Evolutionary conservation across 92 coral and sea anemone genomes (phyloP).

Genomic region (Pocillopora grandis): DNA sequence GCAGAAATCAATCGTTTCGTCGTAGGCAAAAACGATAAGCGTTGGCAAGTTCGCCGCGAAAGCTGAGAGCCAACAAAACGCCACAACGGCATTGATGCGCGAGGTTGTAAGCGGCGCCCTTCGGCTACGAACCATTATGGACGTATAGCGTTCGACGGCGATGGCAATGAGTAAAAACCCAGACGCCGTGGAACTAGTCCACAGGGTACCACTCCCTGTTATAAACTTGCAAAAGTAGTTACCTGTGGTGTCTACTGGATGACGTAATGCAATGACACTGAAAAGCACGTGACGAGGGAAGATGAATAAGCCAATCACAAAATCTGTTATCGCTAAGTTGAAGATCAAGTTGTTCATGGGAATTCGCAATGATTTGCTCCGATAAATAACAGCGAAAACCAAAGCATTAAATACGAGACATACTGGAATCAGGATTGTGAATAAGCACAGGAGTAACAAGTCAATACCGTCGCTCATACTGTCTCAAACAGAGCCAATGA

Average conservation of each 20-base stretch:
- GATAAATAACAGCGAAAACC: slow-evolving; percentile 48
- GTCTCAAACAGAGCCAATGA: too few relatives aligned
- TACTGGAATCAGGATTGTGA: slow-evolving; percentile 37
- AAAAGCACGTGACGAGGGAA: slow-evolving; percentile 72
- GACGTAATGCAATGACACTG: slow-evolving; percentile 44
- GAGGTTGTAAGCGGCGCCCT: slow-evolving; percentile 34
- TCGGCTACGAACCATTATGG: slow-evolving; percentile 42
- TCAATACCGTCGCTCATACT: slow-evolving; percentile 11
- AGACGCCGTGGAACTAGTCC: slow-evolving; percentile 72
- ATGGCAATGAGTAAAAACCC: slow-evolving; percentile 72
- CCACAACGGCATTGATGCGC: slow-evolving; percentile 57
- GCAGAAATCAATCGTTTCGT: slow-evolving; percentile 49
- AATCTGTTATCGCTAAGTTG: slow-evolving; percentile 67
- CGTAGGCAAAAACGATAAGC: slow-evolving; percentile 54
- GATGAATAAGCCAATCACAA: slow-evolving; percentile 53
- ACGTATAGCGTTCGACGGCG: slow-evolving; percentile 69
- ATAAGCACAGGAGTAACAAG: slow-evolving; percentile 30
- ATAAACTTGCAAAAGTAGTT: slow-evolving; percentile 68
- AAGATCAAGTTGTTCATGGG: slow-evolving; percentile 71
- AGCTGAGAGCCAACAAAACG: slow-evolving; percentile 64
- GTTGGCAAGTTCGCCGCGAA: slow-evolving; percentile 60
- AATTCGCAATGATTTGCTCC: slow-evolving; percentile 51
- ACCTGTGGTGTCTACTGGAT: slow-evolving; percentile 50
- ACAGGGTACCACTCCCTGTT: slow-evolving; percentile 70
- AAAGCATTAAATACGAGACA: slow-evolving; percentile 58